Conservation (phyloP, 2,113 vertebrate genomes). For the Bos javanicus region DNA sequence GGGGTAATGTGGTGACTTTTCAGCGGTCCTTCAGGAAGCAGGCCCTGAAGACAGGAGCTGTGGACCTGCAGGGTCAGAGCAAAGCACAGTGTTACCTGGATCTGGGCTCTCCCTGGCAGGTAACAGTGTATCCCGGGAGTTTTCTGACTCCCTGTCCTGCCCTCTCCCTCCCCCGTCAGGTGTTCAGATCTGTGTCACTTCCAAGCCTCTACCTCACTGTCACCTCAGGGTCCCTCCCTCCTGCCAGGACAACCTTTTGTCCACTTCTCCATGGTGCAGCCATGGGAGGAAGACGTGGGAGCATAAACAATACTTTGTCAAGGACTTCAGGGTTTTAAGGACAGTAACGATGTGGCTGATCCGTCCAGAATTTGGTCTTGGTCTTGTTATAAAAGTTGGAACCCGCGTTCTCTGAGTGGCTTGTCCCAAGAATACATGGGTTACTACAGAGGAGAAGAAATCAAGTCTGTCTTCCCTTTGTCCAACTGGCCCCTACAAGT, state of each 20-base stretch:
- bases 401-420: background rate
- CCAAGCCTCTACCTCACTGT: background rate
- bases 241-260: background rate
- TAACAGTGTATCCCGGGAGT: background rate
- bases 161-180: background rate
- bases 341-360: background rate
- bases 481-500: background rate
- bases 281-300: background rate
- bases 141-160: background rate
- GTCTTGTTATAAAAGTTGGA: background rate
- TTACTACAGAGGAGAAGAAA: background rate
- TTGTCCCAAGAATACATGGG: background rate
- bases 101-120: background rate
- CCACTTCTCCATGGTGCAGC: background rate
- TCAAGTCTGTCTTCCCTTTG: background rate
- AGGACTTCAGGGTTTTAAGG: background rate
- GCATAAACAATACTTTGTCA: background rate
- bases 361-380: background rate
- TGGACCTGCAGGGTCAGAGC: background rate
- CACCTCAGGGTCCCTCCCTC: background rate
- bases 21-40: background rate
- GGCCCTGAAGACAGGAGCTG: background rate
- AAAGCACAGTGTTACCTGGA: background rate
- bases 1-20: background rate
- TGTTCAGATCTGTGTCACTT: background rate